Percentiles rank a stretch among this genome's conserved stretches.
Evolutionary conservation across 1,140 invertebrate genomes (phyloP).

Genomic region (Gryllus bimaculatus): DNA sequence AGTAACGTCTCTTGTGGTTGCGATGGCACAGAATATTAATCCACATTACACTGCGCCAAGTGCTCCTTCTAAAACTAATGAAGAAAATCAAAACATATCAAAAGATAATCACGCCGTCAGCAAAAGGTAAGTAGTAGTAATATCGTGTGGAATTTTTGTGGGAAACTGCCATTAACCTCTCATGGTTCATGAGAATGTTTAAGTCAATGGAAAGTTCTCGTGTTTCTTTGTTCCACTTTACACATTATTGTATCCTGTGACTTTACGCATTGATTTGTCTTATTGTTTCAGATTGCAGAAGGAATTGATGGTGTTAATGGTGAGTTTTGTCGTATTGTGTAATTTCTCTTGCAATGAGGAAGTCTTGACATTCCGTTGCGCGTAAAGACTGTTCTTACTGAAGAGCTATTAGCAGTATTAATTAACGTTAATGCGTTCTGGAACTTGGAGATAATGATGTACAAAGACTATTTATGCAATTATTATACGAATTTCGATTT

Average conservation of each 20-base stretch:
- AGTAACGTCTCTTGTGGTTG: constrained; percentile 14
- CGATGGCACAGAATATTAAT: constrained; percentile 77
- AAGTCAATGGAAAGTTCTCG: background rate
- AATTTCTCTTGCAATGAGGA: background rate
- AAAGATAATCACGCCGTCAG: constrained; percentile 78
- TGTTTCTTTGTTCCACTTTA: background rate
- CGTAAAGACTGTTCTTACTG: background rate
- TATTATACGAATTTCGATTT: background rate
- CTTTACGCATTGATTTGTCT: background rate
- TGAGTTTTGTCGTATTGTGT: constrained; percentile 21
- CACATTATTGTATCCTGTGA: background rate
- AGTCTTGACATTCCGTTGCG: background rate
- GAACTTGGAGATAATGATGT: background rate
- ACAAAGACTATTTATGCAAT: background rate
- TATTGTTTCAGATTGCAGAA: constrained; percentile 60
- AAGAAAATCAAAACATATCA: constrained; percentile 55
- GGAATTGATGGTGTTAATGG: constrained; percentile 72
- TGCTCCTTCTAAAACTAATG: constrained; percentile 57
- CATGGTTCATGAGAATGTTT: background rate
- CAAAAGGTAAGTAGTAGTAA: constrained; percentile 54
- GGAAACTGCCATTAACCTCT: background rate
- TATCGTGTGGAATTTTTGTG: background rate
- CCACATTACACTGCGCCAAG: constrained; percentile 58
- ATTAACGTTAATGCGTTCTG: background rate
- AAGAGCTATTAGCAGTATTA: background rate